Percentiles rank a stretch among this genome's conserved stretches.
phyloP scores from a whole-genome alignment of 1,140 invertebrate species.

The Zaprionus kolodkinae region DNA sequence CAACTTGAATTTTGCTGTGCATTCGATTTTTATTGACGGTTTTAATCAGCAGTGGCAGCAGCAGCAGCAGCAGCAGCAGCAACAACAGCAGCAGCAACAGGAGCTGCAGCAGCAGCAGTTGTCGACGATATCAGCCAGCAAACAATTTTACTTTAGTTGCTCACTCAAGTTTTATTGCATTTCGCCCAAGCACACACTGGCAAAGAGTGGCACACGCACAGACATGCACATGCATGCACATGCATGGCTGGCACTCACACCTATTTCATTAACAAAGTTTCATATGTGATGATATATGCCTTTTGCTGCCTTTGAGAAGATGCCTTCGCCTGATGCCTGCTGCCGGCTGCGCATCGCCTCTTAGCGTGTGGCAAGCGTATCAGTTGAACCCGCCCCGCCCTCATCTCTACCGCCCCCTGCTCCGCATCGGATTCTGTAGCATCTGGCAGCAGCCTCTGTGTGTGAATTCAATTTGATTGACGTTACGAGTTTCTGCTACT shows the following conservation, averaged over 20 bases:
- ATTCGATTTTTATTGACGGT: constrained; percentile 78
- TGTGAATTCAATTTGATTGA: constrained; percentile 83
- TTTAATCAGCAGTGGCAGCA: constrained; percentile 74
- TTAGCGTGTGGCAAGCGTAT: constrained; percentile 30
- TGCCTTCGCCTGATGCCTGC: constrained; percentile 25
- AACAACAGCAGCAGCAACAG: constrained; percentile 46
- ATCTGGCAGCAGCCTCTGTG: constrained; percentile 40
- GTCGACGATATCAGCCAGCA: not conserved
- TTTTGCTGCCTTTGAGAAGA: constrained; percentile 49
- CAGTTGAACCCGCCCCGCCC: not conserved
- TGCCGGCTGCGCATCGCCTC: constrained; percentile 26
- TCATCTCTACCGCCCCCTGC: not conserved
- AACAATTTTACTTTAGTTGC: constrained; percentile 60
- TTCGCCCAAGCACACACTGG: constrained; percentile 36
- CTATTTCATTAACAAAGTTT: constrained; percentile 82
- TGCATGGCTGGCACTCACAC: constrained; percentile 43
- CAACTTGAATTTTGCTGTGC: constrained; percentile 73
- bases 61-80: not conserved
- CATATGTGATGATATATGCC: constrained; percentile 72
- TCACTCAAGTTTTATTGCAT: constrained; percentile 80
- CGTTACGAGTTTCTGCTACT: constrained; percentile 82
- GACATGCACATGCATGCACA: not conserved
- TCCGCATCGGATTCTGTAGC: not conserved
- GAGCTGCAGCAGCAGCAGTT: constrained; percentile 34
- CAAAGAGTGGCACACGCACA: not conserved